A percentile compares a stretch with the other conserved stretches of the same genome.
phyloP scores from a whole-genome alignment of 2,113 vertebrate species.

The Zootoca vivipara region DNA sequence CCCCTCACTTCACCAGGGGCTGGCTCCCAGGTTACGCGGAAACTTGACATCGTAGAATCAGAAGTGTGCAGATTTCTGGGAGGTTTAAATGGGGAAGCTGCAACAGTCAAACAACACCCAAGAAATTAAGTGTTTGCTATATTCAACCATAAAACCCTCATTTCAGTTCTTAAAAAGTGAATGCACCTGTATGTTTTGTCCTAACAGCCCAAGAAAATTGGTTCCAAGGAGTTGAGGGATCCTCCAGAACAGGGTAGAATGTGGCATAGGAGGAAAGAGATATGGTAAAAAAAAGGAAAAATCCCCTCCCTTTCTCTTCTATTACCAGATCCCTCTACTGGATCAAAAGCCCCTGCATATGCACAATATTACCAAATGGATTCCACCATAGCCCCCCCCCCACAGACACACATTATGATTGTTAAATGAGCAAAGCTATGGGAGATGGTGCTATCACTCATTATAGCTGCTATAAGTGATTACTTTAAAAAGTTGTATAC shows the following conservation, averaged over 20 bases:
- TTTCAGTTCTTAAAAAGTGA: background rate
- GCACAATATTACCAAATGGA: too few species aligned
- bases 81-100: conserved; percentile 91
- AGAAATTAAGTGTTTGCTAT: conserved; percentile 14
- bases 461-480: background rate
- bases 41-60: conserved; percentile 91
- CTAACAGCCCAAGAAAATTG: background rate
- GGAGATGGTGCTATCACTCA: background rate
- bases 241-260: background rate
- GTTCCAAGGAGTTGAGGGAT: background rate
- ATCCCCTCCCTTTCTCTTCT: background rate
- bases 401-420: background rate
- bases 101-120: conserved; percentile 51
- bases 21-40: conserved; percentile 93
- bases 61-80: conserved; percentile 95
- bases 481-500: background rate
- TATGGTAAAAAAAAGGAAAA: background rate
- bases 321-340: too few species aligned
- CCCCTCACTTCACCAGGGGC: conserved; percentile 89
- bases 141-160: background rate
- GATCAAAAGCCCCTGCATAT: too few species aligned
- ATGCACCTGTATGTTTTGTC: background rate
- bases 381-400: background rate
- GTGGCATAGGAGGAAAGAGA: background rate
- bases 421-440: background rate